phyloP scores from a whole-genome alignment of 2,113 vertebrate species.

The Ageneiosus marmoratus region DNA sequence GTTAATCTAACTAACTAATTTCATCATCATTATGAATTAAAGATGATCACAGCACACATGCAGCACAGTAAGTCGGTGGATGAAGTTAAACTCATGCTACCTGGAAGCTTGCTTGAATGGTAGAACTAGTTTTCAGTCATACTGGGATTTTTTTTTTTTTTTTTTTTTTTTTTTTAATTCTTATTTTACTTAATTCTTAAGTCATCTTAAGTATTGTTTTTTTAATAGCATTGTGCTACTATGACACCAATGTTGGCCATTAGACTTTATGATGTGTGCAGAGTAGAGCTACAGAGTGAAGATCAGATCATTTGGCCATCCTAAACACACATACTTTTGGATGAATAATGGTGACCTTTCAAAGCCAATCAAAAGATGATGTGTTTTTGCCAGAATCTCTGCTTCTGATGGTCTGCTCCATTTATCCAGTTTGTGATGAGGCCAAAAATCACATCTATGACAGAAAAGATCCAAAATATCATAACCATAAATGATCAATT shows the following conservation, averaged over 20 bases:
- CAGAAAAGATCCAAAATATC: background rate
- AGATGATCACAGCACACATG: background rate
- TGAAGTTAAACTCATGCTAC: background rate
- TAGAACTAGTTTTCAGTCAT: background rate
- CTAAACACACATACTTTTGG: background rate
- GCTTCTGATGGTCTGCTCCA: background rate
- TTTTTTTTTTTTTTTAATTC: background rate
- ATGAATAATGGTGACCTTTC: slow-evolving; percentile 13
- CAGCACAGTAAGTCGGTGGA: background rate
- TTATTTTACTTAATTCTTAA: too few relatives aligned
- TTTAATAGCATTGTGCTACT: background rate
- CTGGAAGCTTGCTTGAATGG: background rate
- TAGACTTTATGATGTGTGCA: background rate
- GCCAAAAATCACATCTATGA: background rate
- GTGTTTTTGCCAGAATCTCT: background rate
- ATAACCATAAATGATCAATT: background rate
- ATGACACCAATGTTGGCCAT: background rate
- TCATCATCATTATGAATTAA: background rate
- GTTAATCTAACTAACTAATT: background rate
- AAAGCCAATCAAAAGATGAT: slow-evolving; percentile 1
- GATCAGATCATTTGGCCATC: background rate
- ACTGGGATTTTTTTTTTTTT: background rate
- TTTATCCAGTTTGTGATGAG: background rate
- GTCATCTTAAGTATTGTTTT: too few relatives aligned
- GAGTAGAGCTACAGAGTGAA: background rate